phyloP scores from a whole-genome alignment of 2,113 vertebrate genomes.

The Neolamprologus hecqui region DNA sequence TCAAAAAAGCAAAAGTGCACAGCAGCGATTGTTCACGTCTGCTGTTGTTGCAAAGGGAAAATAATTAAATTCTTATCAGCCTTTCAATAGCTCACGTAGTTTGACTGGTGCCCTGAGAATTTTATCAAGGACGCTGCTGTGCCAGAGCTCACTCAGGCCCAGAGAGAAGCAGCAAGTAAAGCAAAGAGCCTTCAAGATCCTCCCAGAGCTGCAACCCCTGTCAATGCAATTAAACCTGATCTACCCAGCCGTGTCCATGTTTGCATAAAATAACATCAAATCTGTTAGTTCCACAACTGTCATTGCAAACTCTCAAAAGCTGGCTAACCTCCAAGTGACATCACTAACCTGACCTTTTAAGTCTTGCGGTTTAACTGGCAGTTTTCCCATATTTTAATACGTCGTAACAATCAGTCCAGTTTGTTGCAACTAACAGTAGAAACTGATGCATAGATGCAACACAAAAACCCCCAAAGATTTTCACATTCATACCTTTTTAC shows the following conservation, averaged over 20 bases:
- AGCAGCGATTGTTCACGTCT: neutral
- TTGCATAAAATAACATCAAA: conserved; percentile 32
- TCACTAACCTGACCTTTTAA: neutral
- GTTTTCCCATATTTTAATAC: neutral
- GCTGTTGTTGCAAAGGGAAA: neutral
- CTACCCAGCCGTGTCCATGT: neutral
- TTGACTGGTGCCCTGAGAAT: neutral
- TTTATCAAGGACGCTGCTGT: neutral
- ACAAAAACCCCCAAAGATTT: accelerated
- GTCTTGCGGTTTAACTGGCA: neutral
- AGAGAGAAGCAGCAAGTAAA: neutral
- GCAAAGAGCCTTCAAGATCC: neutral
- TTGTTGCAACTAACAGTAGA: neutral
- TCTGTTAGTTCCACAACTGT: neutral
- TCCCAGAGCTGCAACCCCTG: neutral
- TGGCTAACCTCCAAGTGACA: neutral
- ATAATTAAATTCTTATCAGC: conserved; percentile 4
- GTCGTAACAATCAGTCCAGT: neutral
- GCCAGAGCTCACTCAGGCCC: neutral
- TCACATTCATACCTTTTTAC: neutral
- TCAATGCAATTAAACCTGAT: neutral
- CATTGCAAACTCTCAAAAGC: neutral
- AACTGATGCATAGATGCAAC: neutral
- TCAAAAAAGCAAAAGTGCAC: neutral
- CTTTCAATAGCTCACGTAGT: neutral